Percentiles rank a stretch among this genome's conserved stretches.
Evolutionary conservation across 2,797 vertebrate species (phyloP).

Genomic region (Cynodonichthys magdalenae): DNA sequence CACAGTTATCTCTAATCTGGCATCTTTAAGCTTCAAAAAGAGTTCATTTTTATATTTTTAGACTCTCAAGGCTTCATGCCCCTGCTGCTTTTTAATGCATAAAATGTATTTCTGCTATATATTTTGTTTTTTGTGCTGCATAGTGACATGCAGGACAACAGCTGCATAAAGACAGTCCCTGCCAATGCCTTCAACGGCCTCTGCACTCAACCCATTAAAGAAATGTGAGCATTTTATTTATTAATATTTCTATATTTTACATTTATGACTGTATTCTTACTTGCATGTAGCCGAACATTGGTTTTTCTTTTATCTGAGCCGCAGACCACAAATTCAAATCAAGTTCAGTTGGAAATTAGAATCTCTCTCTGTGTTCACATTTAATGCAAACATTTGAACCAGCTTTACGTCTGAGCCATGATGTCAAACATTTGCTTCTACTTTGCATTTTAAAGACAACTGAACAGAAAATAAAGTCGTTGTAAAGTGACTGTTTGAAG

Average conservation of each 20-base stretch:
- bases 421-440: no score
- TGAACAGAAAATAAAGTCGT: no score
- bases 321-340: neutral
- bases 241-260: no score
- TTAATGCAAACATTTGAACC: no score
- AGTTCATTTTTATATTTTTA: slow-evolving; percentile 10
- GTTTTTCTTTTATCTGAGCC: neutral
- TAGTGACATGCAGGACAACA: slow-evolving; percentile 81
- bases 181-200: slow-evolving; percentile 82
- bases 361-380: no score
- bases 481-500: no score
- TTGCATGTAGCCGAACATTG: neutral
- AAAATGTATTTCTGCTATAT: neutral
- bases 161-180: slow-evolving; percentile 72
- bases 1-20: slow-evolving; percentile 15
- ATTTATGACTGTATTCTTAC: neutral
- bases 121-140: slow-evolving; percentile 26
- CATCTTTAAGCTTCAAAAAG: slow-evolving; percentile 13
- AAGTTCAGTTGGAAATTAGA: neutral
- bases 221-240: slow-evolving; percentile 73
- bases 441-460: no score
- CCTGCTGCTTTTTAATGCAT: neutral
- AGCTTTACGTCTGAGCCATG: no score
- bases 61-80: neutral
- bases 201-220: slow-evolving; percentile 70